Base-by-base conservation (phyloP, 2,888 invertebrate genomes). In the Salpingus planirostris region DNA sequence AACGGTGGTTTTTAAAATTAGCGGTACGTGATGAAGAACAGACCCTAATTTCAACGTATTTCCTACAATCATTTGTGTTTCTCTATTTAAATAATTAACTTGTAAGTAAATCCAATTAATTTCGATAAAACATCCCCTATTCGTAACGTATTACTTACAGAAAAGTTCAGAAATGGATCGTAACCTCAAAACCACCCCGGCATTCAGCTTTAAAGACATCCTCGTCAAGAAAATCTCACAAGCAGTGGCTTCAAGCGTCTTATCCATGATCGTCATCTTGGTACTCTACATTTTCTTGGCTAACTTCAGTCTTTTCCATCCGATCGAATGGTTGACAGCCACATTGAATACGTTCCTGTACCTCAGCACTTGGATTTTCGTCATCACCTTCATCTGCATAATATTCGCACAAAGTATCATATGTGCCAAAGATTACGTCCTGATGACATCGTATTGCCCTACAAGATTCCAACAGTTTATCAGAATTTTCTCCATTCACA, bases 321-420 rank as follows among this genome's bases (percentile, higher is more conserved):
- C 80, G 0, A 36, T 77, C 11, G 55, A 65, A 44, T 85, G 83
- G 82, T 54, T 82, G n/a, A 52, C 64, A 15, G 68, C 70, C 21
- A 74, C 78, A 1, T 60, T 80, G 40, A 49, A 66, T 10, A 68
- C 77, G 8, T 64, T 82, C 35, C 66, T 73, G 30, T 73, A 76
- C 3, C 66, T 74, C 52, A 72, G 74, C 54, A 81, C 80, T 60
- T 75, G 77, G 65, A 56, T 78, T 1, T 79, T 76, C 46, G 70
- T 80, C 25, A 60, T 78, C 13, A 72, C 82, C 1, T 69, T 85
- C 11, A 66, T 72, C 7, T 55, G 68, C 13, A 70, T 80, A 1
- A 75, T 81, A 6, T 73, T 80, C 38, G 68, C 79, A 3, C 82
- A 83, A 63, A 80, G 83, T n/a, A 66, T 81, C 22, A 68, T 80